Evolutionary conservation across 2,113 vertebrate species (phyloP).

Genomic region (Gyps fulvus): DNA sequence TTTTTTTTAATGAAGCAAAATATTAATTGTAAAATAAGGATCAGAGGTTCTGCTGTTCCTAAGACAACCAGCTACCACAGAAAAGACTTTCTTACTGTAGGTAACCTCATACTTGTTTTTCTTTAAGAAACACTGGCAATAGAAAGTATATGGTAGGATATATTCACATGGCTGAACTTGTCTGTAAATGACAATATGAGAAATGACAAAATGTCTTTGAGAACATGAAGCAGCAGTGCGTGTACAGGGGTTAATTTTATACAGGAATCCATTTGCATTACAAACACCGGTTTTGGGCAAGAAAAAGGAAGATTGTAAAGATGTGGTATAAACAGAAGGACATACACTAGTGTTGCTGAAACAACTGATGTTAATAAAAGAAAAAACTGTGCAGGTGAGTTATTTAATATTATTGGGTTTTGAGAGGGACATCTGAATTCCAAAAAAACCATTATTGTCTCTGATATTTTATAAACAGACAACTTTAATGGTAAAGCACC

Average conservation of each 20-base stretch:
- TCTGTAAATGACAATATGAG: not conserved
- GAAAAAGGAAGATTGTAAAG: not conserved
- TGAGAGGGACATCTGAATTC: not conserved
- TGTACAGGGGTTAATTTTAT: not conserved
- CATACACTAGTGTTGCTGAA: not conserved
- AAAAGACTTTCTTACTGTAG: not conserved
- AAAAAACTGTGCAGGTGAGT: not conserved
- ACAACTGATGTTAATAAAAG: not conserved
- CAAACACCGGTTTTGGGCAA: not conserved
- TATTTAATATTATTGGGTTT: not conserved
- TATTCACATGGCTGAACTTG: not conserved
- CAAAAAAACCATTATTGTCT: not conserved
- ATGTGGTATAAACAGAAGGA: not conserved
- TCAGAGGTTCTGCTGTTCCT: not conserved
- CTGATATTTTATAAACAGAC: not conserved
- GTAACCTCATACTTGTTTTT: not conserved
- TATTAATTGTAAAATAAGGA: not conserved
- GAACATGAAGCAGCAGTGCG: not conserved
- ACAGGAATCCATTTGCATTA: not conserved
- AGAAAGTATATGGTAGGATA: not conserved
- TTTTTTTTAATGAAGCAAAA: not conserved
- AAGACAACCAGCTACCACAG: not conserved
- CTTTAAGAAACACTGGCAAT: not conserved
- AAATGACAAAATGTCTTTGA: conserved; percentile 18
- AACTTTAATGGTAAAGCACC: not conserved